A percentile compares a stretch with the other conserved stretches of the same genome.
phyloP scores from a whole-genome alignment of 2,888 invertebrate species.

The Calameuta idolon region DNA sequence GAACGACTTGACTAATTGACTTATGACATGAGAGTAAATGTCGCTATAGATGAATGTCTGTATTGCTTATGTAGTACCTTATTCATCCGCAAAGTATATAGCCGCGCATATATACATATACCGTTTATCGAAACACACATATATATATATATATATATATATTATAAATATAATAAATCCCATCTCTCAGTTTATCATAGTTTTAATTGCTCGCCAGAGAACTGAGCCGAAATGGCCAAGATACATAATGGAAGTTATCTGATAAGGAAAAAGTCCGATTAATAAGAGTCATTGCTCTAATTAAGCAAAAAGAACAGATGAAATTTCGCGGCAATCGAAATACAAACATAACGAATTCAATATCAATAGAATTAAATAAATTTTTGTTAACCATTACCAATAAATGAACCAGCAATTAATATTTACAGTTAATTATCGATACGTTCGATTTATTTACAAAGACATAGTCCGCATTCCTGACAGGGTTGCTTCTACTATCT shows the following conservation, averaged over 20 bases:
- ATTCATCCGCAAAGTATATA: not conserved
- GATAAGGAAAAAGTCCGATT: not conserved
- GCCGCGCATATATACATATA: not conserved
- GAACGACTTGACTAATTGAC: not conserved
- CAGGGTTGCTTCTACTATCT: not conserved
- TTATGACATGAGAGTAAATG: not conserved
- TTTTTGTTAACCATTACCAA: not conserved
- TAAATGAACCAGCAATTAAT: not conserved
- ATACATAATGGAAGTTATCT: not conserved
- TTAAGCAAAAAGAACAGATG: not conserved
- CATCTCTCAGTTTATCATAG: not conserved
- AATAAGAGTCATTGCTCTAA: not conserved
- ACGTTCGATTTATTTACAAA: not conserved
- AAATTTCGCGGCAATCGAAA: not conserved
- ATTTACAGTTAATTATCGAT: not conserved
- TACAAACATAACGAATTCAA: not conserved
- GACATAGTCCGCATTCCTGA: not conserved
- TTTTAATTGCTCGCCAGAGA: not conserved
- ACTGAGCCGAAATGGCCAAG: not conserved
- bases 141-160: not conserved
- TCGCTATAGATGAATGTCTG: not conserved
- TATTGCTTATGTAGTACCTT: not conserved
- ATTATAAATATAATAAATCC: not conserved
- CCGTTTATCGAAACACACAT: not conserved
- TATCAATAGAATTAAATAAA: not conserved